A percentile compares a stretch with the other conserved stretches of the same genome.
phyloP scores from a whole-genome alignment of 2,888 invertebrate genomes.

The Parnassius glacialis region DNA sequence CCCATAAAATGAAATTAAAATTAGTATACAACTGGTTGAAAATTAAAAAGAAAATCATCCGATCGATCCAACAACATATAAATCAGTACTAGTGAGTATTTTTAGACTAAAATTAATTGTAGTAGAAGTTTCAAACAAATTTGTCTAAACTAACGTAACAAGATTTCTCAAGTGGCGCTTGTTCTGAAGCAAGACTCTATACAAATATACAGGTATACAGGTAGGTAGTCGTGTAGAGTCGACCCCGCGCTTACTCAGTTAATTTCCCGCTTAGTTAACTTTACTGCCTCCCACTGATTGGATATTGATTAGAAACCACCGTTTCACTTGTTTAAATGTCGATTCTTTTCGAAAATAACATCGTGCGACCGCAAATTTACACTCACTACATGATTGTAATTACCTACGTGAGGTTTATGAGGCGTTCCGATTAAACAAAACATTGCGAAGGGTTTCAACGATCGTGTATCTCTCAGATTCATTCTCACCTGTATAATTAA shows the following conservation, averaged over 20 bases:
- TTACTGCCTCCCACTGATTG: conserved; percentile 73
- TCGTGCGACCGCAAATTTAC: conserved; percentile 70
- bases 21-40: no score
- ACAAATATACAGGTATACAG: background rate
- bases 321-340: conserved; percentile 68
- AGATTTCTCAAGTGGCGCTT: background rate
- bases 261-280: conserved; percentile 80
- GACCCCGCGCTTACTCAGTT: conserved; percentile 52
- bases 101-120: no score
- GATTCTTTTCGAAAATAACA: conserved; percentile 72
- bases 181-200: background rate
- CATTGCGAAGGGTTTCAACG: conserved; percentile 35
- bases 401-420: conserved; percentile 64
- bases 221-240: conserved; percentile 33
- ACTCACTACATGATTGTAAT: conserved; percentile 74
- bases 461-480: background rate
- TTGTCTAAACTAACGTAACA: no score
- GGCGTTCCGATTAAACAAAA: conserved; percentile 71
- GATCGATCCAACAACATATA: no score
- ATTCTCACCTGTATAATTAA: background rate
- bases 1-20: no score
- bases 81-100: no score
- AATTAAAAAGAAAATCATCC: no score
- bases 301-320: conserved; percentile 76
- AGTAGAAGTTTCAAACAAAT: no score